Evolutionary conservation across 2,113 vertebrate genomes (phyloP).

Genomic region (Neodontobutis hainanensis): DNA sequence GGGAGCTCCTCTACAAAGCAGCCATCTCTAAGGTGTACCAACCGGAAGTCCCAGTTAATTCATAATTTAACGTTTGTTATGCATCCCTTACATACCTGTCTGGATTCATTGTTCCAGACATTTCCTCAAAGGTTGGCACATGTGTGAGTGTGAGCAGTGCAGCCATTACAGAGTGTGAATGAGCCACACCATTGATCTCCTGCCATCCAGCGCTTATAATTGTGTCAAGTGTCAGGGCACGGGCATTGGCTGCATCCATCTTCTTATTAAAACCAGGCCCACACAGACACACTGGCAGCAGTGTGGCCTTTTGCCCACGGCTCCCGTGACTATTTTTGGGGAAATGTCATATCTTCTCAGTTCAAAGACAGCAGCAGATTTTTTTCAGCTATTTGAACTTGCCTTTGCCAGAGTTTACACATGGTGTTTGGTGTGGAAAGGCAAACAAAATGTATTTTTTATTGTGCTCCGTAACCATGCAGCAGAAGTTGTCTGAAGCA

Average conservation of each 20-base stretch:
- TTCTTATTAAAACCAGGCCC: conserved; percentile 9
- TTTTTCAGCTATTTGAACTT: conserved; percentile 18
- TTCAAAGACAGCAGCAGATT: conserved; percentile 37
- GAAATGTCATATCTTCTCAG: conserved; percentile 49
- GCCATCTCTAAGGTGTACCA: too few species aligned
- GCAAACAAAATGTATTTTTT: conserved; percentile 13
- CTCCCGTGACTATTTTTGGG: conserved; percentile 29
- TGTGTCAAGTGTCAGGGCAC: too few species aligned
- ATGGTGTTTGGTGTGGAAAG: conserved; percentile 10
- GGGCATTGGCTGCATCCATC: neutral
- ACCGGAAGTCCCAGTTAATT: too few species aligned
- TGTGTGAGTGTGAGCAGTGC: conserved; percentile 26
- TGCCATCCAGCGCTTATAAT: conserved; percentile 32
- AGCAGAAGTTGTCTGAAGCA: conserved; percentile 11
- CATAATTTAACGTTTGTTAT: too few species aligned
- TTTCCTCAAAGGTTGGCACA: neutral
- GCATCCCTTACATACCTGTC: too few species aligned
- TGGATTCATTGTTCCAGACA: too few species aligned
- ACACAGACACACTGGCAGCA: conserved; percentile 33
- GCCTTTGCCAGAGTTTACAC: conserved; percentile 22
- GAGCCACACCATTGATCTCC: conserved; percentile 42
- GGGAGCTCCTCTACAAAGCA: too few species aligned
- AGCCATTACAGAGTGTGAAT: conserved; percentile 25
- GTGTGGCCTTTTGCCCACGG: conserved; percentile 26
- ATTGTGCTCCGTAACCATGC: neutral